Percentiles rank a stretch among this genome's conserved stretches.
phyloP scores from a whole-genome alignment of 64 coral and sea anemone genomes.

The Montipora efflorescens region DNA sequence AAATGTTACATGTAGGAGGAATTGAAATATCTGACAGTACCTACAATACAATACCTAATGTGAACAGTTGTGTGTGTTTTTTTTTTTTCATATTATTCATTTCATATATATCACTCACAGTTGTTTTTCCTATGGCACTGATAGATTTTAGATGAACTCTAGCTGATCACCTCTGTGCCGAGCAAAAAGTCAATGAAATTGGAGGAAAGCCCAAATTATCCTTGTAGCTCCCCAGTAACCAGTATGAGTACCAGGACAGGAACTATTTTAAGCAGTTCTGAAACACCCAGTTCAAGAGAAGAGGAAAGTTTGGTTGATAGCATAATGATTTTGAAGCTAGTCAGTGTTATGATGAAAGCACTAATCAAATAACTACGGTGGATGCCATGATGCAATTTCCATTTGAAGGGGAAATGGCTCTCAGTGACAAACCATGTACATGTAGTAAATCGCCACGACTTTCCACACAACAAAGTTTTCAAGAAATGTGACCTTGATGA shows the following conservation, averaged over 20 bases:
- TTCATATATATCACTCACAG: too few relatives aligned
- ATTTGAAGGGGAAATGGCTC: background rate
- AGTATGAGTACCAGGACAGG: background rate
- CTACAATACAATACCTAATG: background rate
- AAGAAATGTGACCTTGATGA: background rate
- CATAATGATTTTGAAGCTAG: background rate
- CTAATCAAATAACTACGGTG: background rate
- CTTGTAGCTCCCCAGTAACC: background rate
- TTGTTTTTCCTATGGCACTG: background rate
- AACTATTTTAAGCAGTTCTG: background rate
- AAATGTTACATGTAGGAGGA: background rate
- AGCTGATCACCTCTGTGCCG: background rate
- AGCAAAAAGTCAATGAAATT: background rate
- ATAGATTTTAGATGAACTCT: background rate
- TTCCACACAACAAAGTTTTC: background rate
- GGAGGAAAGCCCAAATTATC: background rate
- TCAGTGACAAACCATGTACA: background rate
- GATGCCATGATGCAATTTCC: background rate
- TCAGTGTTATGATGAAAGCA: background rate
- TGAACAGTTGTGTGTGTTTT: background rate
- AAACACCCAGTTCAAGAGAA: background rate
- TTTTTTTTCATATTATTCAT: too few relatives aligned
- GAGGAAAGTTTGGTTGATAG: background rate
- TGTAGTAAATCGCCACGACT: background rate
- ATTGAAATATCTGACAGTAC: background rate